Conservation (phyloP, 2,888 invertebrate species). For the Stenoptilia bipunctidactyla region DNA sequence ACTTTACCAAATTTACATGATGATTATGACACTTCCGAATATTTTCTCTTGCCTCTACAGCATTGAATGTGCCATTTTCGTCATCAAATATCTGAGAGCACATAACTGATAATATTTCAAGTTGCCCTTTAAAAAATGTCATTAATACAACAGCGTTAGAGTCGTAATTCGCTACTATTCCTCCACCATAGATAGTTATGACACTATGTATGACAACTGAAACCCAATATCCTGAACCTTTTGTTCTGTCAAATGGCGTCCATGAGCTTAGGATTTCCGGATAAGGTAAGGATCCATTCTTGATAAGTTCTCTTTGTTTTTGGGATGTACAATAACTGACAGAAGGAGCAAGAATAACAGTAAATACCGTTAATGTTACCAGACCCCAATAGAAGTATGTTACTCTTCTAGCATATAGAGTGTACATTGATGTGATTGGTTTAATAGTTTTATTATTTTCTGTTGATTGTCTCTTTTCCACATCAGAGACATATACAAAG, state of each 20-base stretch:
- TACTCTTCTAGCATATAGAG: slow-evolving; percentile 37
- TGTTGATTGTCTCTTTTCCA: slow-evolving; percentile 31
- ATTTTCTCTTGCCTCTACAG: neutral
- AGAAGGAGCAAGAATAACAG: slow-evolving; percentile 40
- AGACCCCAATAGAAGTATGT: slow-evolving; percentile 44
- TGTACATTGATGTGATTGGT: slow-evolving; percentile 29
- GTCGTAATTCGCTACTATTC: slow-evolving; percentile 49
- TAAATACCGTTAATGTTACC: slow-evolving; percentile 36
- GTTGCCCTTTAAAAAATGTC: slow-evolving; percentile 50
- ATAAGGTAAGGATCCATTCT: slow-evolving; percentile 28
- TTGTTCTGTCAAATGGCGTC: slow-evolving; percentile 41
- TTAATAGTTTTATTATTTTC: slow-evolving; percentile 23
- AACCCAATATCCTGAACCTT: slow-evolving; percentile 37
- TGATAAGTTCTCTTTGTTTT: slow-evolving; percentile 21
- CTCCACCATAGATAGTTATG: slow-evolving; percentile 47
- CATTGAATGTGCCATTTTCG: slow-evolving; percentile 14
- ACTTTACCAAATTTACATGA: slow-evolving; percentile 40
- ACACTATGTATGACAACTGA: slow-evolving; percentile 29
- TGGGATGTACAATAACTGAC: slow-evolving; percentile 29
- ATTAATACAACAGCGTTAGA: slow-evolving; percentile 47
- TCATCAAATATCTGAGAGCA: slow-evolving; percentile 34
- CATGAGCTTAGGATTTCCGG: slow-evolving; percentile 56
- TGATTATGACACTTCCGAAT: slow-evolving; percentile 40
- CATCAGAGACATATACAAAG: slow-evolving; percentile 30
- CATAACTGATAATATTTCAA: slow-evolving; percentile 35